Evolutionary conservation across 1,140 invertebrate species (phyloP).

Genomic region (Psix sp.): DNA sequence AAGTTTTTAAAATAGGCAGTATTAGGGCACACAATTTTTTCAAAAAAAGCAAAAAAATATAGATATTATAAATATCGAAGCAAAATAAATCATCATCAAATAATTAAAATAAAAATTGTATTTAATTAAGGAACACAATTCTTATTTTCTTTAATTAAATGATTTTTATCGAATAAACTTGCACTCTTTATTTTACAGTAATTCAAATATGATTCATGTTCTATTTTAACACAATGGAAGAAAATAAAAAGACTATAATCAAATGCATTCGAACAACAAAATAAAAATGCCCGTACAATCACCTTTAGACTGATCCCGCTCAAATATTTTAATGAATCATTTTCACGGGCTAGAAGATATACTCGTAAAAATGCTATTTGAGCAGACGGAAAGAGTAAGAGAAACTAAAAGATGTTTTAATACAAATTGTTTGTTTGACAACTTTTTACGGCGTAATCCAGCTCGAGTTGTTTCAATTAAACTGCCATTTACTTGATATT

Average conservation of each 20-base stretch:
- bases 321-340: constrained; percentile 22
- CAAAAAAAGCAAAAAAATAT: too few relatives aligned
- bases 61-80: too few relatives aligned
- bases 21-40: too few relatives aligned
- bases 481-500: too few relatives aligned
- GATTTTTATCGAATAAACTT: too few relatives aligned
- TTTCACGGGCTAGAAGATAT: constrained; percentile 4
- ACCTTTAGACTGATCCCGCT: constrained; percentile 45
- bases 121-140: too few relatives aligned
- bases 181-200: background rate
- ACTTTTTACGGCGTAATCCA: background rate
- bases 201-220: constrained; percentile 7
- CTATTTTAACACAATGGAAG: constrained; percentile 25
- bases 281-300: constrained; percentile 52
- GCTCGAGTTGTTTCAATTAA: background rate
- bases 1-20: too few relatives aligned
- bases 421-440: constrained; percentile 8
- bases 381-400: constrained; percentile 24
- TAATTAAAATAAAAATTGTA: too few relatives aligned
- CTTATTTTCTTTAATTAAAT: too few relatives aligned
- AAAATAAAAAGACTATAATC: constrained; percentile 31
- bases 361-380: constrained; percentile 42
- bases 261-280: constrained; percentile 48
- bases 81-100: too few relatives aligned
- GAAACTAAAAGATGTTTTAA: constrained; percentile 8